phyloP scores from a whole-genome alignment of 2,888 invertebrate species.

The Gastracanthus pulcherrimus region DNA sequence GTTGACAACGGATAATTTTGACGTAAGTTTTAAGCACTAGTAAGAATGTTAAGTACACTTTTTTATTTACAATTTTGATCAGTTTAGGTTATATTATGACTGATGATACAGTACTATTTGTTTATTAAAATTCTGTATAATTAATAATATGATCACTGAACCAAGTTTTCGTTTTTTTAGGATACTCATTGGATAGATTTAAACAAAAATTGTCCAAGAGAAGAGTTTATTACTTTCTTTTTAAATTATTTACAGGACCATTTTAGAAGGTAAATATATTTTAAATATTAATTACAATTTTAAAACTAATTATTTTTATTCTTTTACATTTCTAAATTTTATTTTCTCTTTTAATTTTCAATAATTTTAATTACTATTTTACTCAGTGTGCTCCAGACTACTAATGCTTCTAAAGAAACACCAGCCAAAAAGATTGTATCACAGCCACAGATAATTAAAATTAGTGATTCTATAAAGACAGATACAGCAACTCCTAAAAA shows the following conservation, averaged over 20 bases:
- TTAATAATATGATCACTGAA: conserved; percentile 22
- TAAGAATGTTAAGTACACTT: too few relatives aligned
- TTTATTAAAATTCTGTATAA: too few relatives aligned
- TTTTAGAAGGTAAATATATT: conserved; percentile 63
- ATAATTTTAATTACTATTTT: conserved; percentile 4
- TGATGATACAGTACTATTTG: too few relatives aligned
- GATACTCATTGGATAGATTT: conserved; percentile 55
- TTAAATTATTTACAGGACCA: conserved; percentile 66
- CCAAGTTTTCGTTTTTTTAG: too few relatives aligned
- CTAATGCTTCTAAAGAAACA: conserved; percentile 18
- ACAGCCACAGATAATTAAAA: conserved; percentile 6
- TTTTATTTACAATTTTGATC: neutral
- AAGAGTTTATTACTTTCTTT: conserved; percentile 66
- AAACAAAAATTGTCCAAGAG: conserved; percentile 56
- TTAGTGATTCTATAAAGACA: neutral
- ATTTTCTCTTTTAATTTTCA: neutral
- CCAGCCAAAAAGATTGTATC: conserved; percentile 23
- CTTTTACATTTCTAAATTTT: neutral
- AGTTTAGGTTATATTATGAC: conserved; percentile 1
- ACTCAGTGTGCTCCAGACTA: conserved; percentile 53
- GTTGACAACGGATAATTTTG: conserved; percentile 63
- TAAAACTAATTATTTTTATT: neutral
- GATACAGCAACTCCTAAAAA: neutral
- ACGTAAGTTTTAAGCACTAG: conserved; percentile 62
- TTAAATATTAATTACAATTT: conserved; percentile 11